Base-by-base conservation (phyloP, 2,113 vertebrate genomes). In the Ia io region DNA sequence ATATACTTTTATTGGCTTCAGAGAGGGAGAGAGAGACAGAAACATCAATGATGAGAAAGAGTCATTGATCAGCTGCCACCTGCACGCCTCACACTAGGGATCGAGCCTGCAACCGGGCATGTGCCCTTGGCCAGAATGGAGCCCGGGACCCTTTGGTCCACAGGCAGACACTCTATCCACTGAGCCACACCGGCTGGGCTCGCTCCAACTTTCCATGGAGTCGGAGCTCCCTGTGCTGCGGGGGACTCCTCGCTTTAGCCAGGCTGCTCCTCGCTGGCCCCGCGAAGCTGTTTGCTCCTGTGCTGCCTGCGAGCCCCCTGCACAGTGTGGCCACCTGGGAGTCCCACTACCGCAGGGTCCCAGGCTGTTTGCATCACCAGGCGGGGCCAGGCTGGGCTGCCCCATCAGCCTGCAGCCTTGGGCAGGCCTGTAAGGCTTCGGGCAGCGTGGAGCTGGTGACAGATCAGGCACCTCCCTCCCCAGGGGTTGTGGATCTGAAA, bases 391-490 rank as follows among this genome's bases (percentile, higher is more conserved):
- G 80, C 40, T 71, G 84, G 85, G 49, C 14, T 90, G 88, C 76
- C 71, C 37, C 6, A 6, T 42, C 61, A 87, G 22, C 25, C 0
- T 78, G 91, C 25, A 53, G 65, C 28, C 91, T 77, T 80, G 86
- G 89, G 22, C 22, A 0, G 30, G 71, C 59, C 78, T 85, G 63
- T 73, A 47, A 96, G 80, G 95, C 78, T 69, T 87, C 59, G 49
- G 92, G 74, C 42, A 76, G 63, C 44, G 4, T 7, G n/a, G 44
- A 49, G 67, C 91, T 84, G 92, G 94, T 92, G 95, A 92, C 10
- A 94, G 90, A 90, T 77, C 92, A 92, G 78, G 23, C 49, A 70
- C 70, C 78, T 69, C 73, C 93, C 73, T 96, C 95, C 92, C 93
- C 87, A 0, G 49, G 96, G 93, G 94, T 7, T 70, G 92, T 49